phyloP scores from a whole-genome alignment of 1,140 invertebrate species.

The Ceratosolen solmsi region DNA sequence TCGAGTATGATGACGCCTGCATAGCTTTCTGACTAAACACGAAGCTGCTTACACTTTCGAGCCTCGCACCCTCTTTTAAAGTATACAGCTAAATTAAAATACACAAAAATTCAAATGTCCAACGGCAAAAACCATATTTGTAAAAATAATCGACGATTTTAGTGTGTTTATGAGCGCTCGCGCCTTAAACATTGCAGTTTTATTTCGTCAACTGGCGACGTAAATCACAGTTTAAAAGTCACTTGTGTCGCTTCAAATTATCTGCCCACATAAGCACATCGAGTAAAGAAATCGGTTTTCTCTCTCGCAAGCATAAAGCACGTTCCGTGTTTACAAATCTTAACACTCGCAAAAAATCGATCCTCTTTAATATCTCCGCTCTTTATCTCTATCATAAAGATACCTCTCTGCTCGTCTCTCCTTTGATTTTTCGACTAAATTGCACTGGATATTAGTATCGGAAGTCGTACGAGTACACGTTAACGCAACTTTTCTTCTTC shows the following conservation, averaged over 20 bases:
- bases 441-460: not conserved
- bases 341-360: conserved; percentile 16
- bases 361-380: not conserved
- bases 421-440: not conserved
- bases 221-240: conserved; percentile 45
- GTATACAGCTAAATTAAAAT: not conserved
- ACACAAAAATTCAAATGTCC: not conserved
- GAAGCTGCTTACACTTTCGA: too few species aligned
- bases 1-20: too few species aligned
- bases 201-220: conserved; percentile 1
- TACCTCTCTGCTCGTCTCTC: not conserved
- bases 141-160: conserved; percentile 15
- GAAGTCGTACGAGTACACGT: not conserved
- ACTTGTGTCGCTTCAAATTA: conserved; percentile 27
- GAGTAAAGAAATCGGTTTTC: conserved; percentile 17
- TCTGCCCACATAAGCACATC: conserved; percentile 28
- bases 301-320: not conserved
- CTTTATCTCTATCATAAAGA: conserved; percentile 9
- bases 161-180: not conserved
- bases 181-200: not conserved
- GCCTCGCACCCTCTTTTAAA: too few species aligned
- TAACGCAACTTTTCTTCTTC: too few species aligned
- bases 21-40: too few species aligned
- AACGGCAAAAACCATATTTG: not conserved
- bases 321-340: not conserved